Evolutionary conservation across 2,113 vertebrate genomes (phyloP).

Genomic region (Charadrius vociferus): DNA sequence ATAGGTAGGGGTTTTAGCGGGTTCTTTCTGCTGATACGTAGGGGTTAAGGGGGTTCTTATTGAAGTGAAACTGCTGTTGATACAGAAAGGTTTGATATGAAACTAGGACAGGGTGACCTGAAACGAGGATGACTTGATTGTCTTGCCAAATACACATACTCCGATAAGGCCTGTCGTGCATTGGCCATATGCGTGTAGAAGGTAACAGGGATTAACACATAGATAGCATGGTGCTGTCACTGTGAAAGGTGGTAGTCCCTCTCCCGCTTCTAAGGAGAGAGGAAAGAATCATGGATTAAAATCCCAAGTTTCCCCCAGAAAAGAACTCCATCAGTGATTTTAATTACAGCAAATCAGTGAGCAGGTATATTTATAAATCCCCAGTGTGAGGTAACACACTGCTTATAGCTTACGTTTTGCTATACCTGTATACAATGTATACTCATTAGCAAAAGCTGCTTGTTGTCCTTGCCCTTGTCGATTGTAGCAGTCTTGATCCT

Average conservation of each 20-base stretch:
- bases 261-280: not conserved
- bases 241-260: not conserved
- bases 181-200: not conserved
- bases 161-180: not conserved
- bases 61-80: not conserved
- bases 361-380: not conserved
- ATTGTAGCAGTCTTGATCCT: not conserved
- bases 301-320: not conserved
- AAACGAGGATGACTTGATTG: not conserved
- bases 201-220: not conserved
- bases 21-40: not conserved
- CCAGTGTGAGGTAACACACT: not conserved
- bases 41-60: not conserved
- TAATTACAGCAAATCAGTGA: not conserved
- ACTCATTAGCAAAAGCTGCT: not conserved
- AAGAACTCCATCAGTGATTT: not conserved
- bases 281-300: not conserved
- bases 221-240: not conserved
- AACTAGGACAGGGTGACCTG: constrained; percentile 1
- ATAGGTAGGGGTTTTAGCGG: not conserved
- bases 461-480: not conserved
- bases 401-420: not conserved
- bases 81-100: not conserved
- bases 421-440: not conserved
- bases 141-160: not conserved